Evolutionary conservation across 2,888 invertebrate species (phyloP).

Genomic region (Trachelus troglodyta): DNA sequence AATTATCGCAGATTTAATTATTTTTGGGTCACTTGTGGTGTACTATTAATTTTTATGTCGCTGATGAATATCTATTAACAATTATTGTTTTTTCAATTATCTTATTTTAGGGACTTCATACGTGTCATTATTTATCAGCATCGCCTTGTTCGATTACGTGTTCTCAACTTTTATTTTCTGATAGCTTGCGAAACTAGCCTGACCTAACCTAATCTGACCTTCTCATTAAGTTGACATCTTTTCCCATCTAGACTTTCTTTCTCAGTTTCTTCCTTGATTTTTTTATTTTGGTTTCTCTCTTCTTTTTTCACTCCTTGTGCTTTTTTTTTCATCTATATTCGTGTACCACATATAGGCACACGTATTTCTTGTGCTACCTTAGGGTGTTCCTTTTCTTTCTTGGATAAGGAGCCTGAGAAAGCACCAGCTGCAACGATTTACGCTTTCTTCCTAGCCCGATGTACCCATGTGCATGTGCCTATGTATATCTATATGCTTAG

Average conservation of each 20-base stretch:
- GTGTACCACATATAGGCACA: not conserved
- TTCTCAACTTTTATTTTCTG: not conserved
- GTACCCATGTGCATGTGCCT: not conserved
- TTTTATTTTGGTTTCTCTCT: slow-evolving; percentile 14
- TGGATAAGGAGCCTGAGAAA: not conserved
- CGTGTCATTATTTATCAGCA: too few relatives aligned
- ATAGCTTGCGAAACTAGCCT: not conserved
- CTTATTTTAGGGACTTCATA: not conserved
- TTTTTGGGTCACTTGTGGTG: rapidly evolving
- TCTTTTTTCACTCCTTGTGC: slow-evolving; percentile 8
- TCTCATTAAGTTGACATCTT: not conserved
- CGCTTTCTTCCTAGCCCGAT: not conserved
- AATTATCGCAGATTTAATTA: not conserved
- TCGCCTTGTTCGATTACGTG: not conserved
- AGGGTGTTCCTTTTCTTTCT: not conserved
- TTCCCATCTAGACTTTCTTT: not conserved
- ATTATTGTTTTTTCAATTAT: not conserved
- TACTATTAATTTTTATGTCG: not conserved
- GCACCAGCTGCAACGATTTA: not conserved
- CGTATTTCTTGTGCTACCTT: not conserved
- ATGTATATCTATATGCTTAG: not conserved
- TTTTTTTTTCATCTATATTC: not conserved
- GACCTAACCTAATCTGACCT: not conserved
- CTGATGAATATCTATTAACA: not conserved
- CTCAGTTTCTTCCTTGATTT: not conserved